A percentile compares a stretch with the other conserved stretches of the same genome.
Evolutionary conservation across 1,140 invertebrate genomes (phyloP).

Genomic region (Leptonema lineaticorne): DNA sequence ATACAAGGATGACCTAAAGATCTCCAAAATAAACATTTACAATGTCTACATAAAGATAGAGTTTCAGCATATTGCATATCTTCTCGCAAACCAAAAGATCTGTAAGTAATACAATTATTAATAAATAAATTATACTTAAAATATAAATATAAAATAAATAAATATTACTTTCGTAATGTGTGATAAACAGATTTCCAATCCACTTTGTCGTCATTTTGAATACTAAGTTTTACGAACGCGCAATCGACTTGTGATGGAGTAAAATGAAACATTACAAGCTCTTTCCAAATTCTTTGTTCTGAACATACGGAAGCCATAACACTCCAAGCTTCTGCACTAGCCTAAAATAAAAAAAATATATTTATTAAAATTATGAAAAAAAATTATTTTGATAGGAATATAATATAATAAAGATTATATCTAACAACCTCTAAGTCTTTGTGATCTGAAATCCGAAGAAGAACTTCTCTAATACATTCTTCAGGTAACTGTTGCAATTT

Average conservation of each 20-base stretch:
- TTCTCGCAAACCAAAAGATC: slow-evolving; percentile 86
- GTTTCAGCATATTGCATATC: slow-evolving; percentile 89
- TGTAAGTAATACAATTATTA: slow-evolving; percentile 47
- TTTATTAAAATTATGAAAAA: slow-evolving; percentile 1
- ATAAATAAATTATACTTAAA: background rate
- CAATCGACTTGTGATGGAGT: slow-evolving; percentile 78
- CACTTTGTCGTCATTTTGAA: slow-evolving; percentile 49
- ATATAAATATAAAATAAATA: slow-evolving; percentile 1
- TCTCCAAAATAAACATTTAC: slow-evolving; percentile 96
- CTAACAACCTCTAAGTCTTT: slow-evolving; percentile 76
- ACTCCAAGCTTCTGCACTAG: slow-evolving; percentile 62
- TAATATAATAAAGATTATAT: background rate
- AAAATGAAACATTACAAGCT: slow-evolving; percentile 92
- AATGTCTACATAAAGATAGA: slow-evolving; percentile 90
- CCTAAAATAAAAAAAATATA: slow-evolving; percentile 42
- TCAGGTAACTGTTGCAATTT: slow-evolving; percentile 89
- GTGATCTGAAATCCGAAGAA: slow-evolving; percentile 88
- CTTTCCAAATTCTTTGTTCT: slow-evolving; percentile 89
- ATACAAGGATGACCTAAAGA: slow-evolving; percentile 89
- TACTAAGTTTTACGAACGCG: slow-evolving; percentile 52
- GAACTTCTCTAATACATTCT: slow-evolving; percentile 89
- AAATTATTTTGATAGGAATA: background rate
- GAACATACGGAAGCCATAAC: slow-evolving; percentile 78
- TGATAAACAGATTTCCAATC: slow-evolving; percentile 77
- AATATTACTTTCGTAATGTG: slow-evolving; percentile 70